A percentile compares a stretch with the other conserved stretches of the same genome.
Evolutionary conservation across 35 echinoderm and acorn worm species (phyloP).

Genomic region (Heliocidaris erythrogramma): DNA sequence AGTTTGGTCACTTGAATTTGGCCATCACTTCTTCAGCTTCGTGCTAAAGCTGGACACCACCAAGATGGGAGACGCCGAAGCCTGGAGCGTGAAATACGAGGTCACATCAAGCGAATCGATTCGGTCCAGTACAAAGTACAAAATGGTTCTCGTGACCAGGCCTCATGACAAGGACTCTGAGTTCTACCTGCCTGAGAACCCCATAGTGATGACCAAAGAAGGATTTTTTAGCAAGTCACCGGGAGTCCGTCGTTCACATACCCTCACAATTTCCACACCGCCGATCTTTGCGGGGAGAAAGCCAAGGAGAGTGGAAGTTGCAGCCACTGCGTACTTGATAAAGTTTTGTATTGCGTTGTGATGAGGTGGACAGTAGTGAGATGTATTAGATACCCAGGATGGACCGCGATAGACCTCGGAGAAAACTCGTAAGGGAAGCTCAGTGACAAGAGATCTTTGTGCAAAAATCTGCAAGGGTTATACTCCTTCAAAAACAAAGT

Average conservation of each 20-base stretch:
- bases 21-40: not conserved
- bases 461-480: too few species aligned
- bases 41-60: not conserved
- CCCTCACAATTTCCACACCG: not conserved
- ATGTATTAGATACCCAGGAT: too few species aligned
- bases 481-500: too few species aligned
- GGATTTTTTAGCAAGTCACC: not conserved
- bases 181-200: slow-evolving; percentile 41
- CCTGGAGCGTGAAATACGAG: slow-evolving; percentile 11
- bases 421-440: too few species aligned
- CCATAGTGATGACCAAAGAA: not conserved
- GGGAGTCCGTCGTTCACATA: not conserved
- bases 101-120: not conserved
- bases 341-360: not conserved
- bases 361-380: not conserved
- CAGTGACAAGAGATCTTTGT: too few species aligned
- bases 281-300: slow-evolving; percentile 39
- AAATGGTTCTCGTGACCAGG: not conserved
- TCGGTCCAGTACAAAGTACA: not conserved
- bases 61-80: not conserved
- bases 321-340: not conserved
- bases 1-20: not conserved
- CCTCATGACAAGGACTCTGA: slow-evolving; percentile 1
- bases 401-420: too few species aligned
- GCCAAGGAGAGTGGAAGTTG: slow-evolving; percentile 1